Evolutionary conservation across 2,888 invertebrate genomes (phyloP).

Genomic region (Arge pagana): DNA sequence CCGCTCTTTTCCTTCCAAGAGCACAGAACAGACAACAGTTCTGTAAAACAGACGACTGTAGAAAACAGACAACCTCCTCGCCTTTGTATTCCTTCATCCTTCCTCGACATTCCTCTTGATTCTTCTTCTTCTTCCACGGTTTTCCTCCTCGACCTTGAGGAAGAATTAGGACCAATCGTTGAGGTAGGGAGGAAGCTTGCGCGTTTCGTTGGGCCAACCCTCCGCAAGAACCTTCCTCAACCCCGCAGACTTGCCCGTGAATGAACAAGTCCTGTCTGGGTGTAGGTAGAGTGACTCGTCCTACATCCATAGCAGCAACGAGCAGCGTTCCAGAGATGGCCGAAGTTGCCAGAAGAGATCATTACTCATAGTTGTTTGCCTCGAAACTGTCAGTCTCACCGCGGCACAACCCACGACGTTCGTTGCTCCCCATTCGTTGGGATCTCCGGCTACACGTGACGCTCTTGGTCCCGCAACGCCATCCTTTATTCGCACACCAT

Average conservation of each 20-base stretch:
- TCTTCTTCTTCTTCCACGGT: background rate
- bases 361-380: constrained; percentile 45
- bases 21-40: no score
- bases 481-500: no score
- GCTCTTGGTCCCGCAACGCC: no score
- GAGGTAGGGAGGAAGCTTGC: constrained; percentile 22
- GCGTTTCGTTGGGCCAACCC: constrained; percentile 11
- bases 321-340: no score
- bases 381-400: constrained; percentile 30
- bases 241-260: no score
- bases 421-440: constrained; percentile 13
- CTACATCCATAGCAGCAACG: no score
- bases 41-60: no score
- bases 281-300: no score
- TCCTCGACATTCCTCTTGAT: background rate
- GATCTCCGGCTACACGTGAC: background rate
- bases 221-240: constrained; percentile 13
- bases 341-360: constrained; percentile 30
- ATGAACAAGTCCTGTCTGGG: no score
- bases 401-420: constrained; percentile 15
- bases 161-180: constrained; percentile 17
- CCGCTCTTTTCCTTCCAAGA: no score
- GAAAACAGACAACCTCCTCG: background rate
- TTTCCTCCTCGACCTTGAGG: constrained; percentile 1
- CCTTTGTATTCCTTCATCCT: background rate